phyloP scores from a whole-genome alignment of 2,888 invertebrate species.

The Nomada fucata region DNA sequence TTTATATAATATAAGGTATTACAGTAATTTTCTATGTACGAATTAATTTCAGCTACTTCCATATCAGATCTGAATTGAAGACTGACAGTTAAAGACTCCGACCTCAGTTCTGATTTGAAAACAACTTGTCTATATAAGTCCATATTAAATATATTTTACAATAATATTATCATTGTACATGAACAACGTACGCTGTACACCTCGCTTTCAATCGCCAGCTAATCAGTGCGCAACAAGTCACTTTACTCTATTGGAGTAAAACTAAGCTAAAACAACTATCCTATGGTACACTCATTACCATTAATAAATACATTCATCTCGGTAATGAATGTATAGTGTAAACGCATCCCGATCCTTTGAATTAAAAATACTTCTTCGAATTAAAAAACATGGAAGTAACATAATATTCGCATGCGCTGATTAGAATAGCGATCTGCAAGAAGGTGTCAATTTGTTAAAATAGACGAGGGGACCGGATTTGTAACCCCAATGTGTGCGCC shows the following conservation, averaged over 20 bases:
- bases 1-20: conserved; percentile 79
- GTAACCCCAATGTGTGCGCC: conserved; percentile 80
- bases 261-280: conserved; percentile 34
- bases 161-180: conserved; percentile 83
- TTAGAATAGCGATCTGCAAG: conserved; percentile 79
- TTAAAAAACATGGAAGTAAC: conserved; percentile 37
- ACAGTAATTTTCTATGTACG: conserved; percentile 79
- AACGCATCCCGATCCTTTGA: background rate
- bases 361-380: conserved; percentile 10
- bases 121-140: conserved; percentile 79
- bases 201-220: conserved; percentile 74
- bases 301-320: conserved; percentile 4
- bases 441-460: conserved; percentile 82
- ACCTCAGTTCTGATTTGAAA: conserved; percentile 78
- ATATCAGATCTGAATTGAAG: conserved; percentile 76
- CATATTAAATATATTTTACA: conserved; percentile 84
- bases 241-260: conserved; percentile 37
- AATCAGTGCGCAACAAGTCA: conserved; percentile 73
- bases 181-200: conserved; percentile 83
- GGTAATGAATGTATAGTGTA: conserved; percentile 19
- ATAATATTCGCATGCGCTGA: conserved; percentile 73
- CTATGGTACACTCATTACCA: conserved; percentile 33
- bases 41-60: conserved; percentile 77
- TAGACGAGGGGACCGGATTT: conserved; percentile 80
- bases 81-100: conserved; percentile 57